Base-by-base conservation (phyloP, 2,797 vertebrate genomes). In the Parauchenoglanis punctatus region DNA sequence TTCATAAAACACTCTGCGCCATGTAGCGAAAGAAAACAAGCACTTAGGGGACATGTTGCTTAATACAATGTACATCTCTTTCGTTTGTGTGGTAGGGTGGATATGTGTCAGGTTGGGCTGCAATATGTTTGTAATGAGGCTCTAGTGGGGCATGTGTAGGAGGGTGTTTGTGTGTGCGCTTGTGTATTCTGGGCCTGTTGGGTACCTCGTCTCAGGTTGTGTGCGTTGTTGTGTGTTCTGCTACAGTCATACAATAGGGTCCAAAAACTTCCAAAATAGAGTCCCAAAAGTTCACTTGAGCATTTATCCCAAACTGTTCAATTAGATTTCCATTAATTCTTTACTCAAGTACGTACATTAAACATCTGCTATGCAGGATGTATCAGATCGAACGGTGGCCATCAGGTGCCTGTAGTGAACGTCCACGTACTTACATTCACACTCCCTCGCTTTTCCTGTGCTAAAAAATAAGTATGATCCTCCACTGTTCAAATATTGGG, bases 1-100 rank as follows among this genome's bases (percentile, higher is more conserved):
- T 84, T 90, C 87, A 87, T 82, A 82, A 87, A 91, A 88, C 68
- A 70, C 35, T 72, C 78, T 49, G 83, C 78, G 25, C 52, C 81
- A 54, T 81, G 81, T 85, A 81, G 84, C 72, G 75, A 86, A 72
- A 68, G 86, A 85, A 87, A 89, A 86, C 5, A 88, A 88, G 82
- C 40, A 23, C 70, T 73, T 86, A 59, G 28, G 90, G 83, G 83
- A 86, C 52, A 54, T 44, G 35, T 15, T 78, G 63, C 25, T 73
- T 89, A 73, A 85, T 86, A 88, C 44, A 49, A 54, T 75, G 63
- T 70, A 44, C 49, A 65, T 35, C 49, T 20, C 23, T 10, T 59
- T 73, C 49, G 4, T 76, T 82, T 59, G 81, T 56, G 18, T 85
- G 23, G 20, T 17, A 35, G 15, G 40, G 46, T 35, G 31, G 25